Evolutionary conservation across 2,888 invertebrate genomes (phyloP).

Genomic region (Buathra laborator): DNA sequence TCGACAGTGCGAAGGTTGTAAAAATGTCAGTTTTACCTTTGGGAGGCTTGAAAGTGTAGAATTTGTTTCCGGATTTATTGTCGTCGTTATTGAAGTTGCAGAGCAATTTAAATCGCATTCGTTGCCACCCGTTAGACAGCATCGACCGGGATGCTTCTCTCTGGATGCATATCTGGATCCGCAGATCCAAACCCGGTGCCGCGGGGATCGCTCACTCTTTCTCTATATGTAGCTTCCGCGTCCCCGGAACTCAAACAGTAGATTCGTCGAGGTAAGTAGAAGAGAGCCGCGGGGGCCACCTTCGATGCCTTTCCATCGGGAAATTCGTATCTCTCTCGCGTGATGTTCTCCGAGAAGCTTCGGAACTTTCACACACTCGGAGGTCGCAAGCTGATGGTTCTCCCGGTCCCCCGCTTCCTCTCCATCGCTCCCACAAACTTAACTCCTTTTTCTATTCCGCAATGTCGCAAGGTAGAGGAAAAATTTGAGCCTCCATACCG

Average conservation of each 20-base stretch:
- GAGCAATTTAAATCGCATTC: background rate
- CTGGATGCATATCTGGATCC: slow-evolving; percentile 48
- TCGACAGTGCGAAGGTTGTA: background rate
- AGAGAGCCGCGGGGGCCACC: slow-evolving; percentile 43
- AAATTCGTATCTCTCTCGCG: slow-evolving; percentile 52
- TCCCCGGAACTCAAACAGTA: slow-evolving; percentile 57
- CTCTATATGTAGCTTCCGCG: slow-evolving; percentile 22
- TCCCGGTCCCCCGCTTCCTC: background rate
- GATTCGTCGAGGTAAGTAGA: slow-evolving; percentile 21
- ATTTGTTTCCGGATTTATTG: background rate
- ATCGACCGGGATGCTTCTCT: slow-evolving; percentile 33
- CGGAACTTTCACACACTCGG: slow-evolving; percentile 29
- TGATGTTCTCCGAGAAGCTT: slow-evolving; percentile 24
- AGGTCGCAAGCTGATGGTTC: background rate
- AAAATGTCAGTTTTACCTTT: background rate
- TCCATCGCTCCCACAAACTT: background rate
- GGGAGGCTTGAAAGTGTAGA: background rate
- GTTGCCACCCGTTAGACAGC: slow-evolving; percentile 7
- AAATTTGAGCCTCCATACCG: slow-evolving; percentile 2
- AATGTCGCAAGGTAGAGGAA: slow-evolving; percentile 47
- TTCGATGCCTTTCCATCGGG: slow-evolving; percentile 40
- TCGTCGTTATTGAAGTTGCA: background rate
- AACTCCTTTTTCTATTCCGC: slow-evolving; percentile 2
- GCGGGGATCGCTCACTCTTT: slow-evolving; percentile 54
- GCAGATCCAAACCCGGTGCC: slow-evolving; percentile 36